Base-by-base conservation (phyloP, 2,797 vertebrate genomes). In the Alauda arvensis region DNA sequence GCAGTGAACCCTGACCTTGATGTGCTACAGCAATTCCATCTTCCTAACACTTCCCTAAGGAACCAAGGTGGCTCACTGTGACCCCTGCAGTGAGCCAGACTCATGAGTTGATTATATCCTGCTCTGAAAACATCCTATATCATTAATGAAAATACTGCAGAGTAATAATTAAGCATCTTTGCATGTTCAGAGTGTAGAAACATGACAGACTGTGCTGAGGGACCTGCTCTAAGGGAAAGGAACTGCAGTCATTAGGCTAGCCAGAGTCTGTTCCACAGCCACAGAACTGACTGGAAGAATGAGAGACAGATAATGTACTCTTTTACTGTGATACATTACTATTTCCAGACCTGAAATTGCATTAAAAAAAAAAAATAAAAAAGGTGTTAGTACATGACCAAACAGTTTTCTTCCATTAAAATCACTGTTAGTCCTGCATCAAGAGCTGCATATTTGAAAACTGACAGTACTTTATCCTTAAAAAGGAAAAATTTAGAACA, bases 401-500 rank as follows among this genome's bases (percentile, higher is more conserved):
- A 80, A 61, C 14, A 57, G 6, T 56, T 45, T 71, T 65, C 20
- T 60, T 42, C 43, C 63, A 59, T 66, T 88, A 66, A 85, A 88
- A 43, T 90, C 42, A 84, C 12, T 57, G 43, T 40, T 74, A 55
- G 18, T 53, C 42, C 15, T 68, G 23, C 23, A 52, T 49, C 51
- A 56, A 62, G 25, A 83, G 17, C 18, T 56, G 19, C 34, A 34
- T 25, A 42, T 72, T 63, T 86, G 42, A 83, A 89, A 83, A 42
- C 2, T 79, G 45, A 29, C 43, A 49, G 33, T 49, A 46, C 8
- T 79, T 49, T 43, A 65, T 29, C 49, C 51, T 77, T 84, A 82
- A 77, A 82, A 84, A 89, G 55, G 75, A 87, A 33, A 68, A 88
- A 19, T 31, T 76, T 84, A 87, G 67, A 93, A 74, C 87, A 94